Conservation (phyloP, 2,888 invertebrate genomes). For the Trachelus iudaicus region DNA sequence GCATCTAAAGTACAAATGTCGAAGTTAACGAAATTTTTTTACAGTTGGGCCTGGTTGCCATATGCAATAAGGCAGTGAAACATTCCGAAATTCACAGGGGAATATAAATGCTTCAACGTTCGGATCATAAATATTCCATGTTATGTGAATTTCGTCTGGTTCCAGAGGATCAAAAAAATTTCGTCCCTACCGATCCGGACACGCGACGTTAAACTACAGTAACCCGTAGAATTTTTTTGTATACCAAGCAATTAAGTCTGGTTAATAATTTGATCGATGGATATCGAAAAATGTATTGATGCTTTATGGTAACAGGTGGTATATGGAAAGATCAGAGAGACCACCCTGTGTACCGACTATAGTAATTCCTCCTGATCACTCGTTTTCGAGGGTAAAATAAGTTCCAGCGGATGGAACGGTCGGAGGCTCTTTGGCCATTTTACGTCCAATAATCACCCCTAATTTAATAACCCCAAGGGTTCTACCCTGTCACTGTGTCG, state of each 20-base stretch:
- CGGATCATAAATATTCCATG: slow-evolving; percentile 5
- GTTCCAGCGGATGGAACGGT: not conserved
- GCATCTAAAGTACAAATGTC: not conserved
- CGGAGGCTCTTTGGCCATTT: no score
- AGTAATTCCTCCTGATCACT: slow-evolving; percentile 19
- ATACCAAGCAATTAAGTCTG: no score
- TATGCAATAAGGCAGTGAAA: no score
- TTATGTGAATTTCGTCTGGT: not conserved
- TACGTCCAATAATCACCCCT: not conserved
- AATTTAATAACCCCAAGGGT: slow-evolving; percentile 11
- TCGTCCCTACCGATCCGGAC: no score
- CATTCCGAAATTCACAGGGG: no score
- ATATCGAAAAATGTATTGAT: no score
- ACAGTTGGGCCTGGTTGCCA: not conserved
- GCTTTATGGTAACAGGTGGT: slow-evolving; percentile 21
- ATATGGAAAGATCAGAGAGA: slow-evolving; percentile 14
- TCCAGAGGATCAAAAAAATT: no score
- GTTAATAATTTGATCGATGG: no score
- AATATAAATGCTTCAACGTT: not conserved
- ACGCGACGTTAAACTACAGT: no score
- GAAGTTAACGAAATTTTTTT: slow-evolving; percentile 1
- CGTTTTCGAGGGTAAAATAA: slow-evolving; percentile 4
- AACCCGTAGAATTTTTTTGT: no score
- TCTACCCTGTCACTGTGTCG: slow-evolving; percentile 14
- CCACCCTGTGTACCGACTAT: slow-evolving; percentile 15